Evolutionary conservation across 2,797 vertebrate species (phyloP).

Genomic region (Eupleurogrammus muticus): DNA sequence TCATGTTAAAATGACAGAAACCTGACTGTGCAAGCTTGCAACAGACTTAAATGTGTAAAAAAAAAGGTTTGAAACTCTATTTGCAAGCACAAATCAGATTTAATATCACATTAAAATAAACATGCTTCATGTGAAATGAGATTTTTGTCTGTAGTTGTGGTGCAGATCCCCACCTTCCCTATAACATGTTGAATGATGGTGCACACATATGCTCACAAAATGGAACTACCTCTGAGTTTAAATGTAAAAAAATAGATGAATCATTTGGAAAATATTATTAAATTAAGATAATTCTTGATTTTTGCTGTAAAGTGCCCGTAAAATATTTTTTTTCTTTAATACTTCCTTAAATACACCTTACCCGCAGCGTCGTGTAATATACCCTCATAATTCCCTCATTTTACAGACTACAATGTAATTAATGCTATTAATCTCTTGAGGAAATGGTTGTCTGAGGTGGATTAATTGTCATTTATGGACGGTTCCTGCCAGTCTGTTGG

Average conservation of each 20-base stretch:
- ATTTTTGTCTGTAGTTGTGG: no score
- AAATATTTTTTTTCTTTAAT: background rate
- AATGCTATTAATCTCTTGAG: background rate
- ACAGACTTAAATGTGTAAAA: background rate
- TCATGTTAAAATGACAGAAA: background rate
- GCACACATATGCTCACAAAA: background rate
- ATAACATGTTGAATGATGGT: background rate
- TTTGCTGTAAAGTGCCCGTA: background rate
- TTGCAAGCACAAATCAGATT: background rate
- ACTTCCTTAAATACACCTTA: background rate
- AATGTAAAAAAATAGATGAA: background rate
- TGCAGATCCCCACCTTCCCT: background rate
- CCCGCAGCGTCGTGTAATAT: background rate
- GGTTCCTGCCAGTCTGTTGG: no score
- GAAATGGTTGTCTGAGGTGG: background rate
- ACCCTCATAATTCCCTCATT: background rate
- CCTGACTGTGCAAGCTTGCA: background rate
- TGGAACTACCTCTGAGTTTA: background rate
- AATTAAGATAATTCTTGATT: background rate
- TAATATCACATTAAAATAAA: background rate
- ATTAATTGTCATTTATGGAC: slow-evolving; percentile 12
- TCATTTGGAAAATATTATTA: no score
- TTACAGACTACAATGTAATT: background rate
- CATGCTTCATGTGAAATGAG: no score
- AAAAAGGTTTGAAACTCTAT: background rate